A percentile compares a stretch with the other conserved stretches of the same genome.
These are phyloP conservation scores for Rhingia rostrata DNA, from an alignment of 2,888 invertebrate species.

Conservation along the genomic window DNA sequence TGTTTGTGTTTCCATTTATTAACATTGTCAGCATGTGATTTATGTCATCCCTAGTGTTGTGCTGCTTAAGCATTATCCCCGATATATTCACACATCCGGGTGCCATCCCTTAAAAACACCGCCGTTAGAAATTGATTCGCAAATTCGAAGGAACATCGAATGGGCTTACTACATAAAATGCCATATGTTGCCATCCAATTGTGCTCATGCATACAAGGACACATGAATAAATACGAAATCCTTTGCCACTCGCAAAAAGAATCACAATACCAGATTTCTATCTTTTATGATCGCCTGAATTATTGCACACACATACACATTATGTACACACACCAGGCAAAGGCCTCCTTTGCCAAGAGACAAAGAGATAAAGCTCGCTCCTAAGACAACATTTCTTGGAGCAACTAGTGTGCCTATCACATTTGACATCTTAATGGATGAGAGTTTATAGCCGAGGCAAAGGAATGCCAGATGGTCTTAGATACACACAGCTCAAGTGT, in stretches of 20 bases:
- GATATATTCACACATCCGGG: slow-evolving; percentile 14
- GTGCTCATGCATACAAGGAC: neutral
- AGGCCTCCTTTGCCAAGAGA: neutral
- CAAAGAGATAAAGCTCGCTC: neutral
- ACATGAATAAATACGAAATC: neutral
- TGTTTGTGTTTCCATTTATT: slow-evolving; percentile 53
- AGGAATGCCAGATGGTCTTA: slow-evolving; percentile 16
- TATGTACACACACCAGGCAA: no score
- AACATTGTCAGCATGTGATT: slow-evolving; percentile 55
- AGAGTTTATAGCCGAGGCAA: slow-evolving; percentile 23
- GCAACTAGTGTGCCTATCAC: slow-evolving; percentile 41
- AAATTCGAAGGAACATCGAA: slow-evolving; percentile 18
- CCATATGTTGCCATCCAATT: slow-evolving; percentile 1
- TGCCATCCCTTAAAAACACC: neutral
- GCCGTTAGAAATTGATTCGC: slow-evolving; percentile 1
- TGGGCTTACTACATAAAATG: neutral
- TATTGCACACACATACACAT: neutral
- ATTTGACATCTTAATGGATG: slow-evolving; percentile 61
- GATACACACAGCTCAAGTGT: slow-evolving; percentile 22
- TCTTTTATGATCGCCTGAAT: neutral
- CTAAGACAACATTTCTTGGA: slow-evolving; percentile 17
- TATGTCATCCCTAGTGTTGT: slow-evolving; percentile 19
- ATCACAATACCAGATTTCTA: neutral
- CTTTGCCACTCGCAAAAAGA: neutral
- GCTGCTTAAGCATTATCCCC: slow-evolving; percentile 9